phyloP scores from a whole-genome alignment of 1,140 invertebrate species.

The Eupristina koningsbergeri region DNA sequence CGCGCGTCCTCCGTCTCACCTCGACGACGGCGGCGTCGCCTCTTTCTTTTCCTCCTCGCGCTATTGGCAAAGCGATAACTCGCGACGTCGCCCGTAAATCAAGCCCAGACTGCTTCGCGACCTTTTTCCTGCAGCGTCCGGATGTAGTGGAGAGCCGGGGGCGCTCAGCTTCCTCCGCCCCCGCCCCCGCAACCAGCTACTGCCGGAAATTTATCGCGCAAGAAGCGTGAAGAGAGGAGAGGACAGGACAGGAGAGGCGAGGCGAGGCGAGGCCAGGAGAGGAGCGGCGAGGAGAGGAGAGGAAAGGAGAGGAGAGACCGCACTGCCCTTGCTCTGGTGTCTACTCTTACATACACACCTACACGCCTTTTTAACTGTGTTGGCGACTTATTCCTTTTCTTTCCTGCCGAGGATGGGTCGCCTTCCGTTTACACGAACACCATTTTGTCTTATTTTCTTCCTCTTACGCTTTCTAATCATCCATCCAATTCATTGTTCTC shows the following conservation, averaged over 20 bases:
- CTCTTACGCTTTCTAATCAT: neutral
- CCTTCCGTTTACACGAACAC: neutral
- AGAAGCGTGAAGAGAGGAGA: too few relatives aligned
- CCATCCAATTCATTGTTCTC: neutral
- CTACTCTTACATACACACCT: too few relatives aligned
- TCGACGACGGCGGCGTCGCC: constrained; percentile 6
- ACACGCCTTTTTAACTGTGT: too few relatives aligned
- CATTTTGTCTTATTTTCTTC: neutral
- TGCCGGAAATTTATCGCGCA: constrained; percentile 37
- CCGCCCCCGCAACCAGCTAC: neutral
- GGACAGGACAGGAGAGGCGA: too few relatives aligned
- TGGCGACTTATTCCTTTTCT: neutral
- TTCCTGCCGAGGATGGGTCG: neutral
- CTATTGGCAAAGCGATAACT: constrained; percentile 73
- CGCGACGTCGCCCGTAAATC: constrained; percentile 71
- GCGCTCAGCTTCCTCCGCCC: constrained; percentile 37
- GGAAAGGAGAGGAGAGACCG: too few relatives aligned
- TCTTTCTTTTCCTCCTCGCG: constrained; percentile 51
- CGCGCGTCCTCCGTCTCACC: neutral
- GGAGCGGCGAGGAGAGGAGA: too few relatives aligned
- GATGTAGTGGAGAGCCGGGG: constrained; percentile 32
- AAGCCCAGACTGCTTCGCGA: constrained; percentile 64
- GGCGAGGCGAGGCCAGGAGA: too few relatives aligned
- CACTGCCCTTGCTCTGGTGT: too few relatives aligned
- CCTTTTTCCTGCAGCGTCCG: constrained; percentile 50